Evolutionary conservation across 2,797 vertebrate genomes (phyloP).

Genomic region (Clangula hyemalis): DNA sequence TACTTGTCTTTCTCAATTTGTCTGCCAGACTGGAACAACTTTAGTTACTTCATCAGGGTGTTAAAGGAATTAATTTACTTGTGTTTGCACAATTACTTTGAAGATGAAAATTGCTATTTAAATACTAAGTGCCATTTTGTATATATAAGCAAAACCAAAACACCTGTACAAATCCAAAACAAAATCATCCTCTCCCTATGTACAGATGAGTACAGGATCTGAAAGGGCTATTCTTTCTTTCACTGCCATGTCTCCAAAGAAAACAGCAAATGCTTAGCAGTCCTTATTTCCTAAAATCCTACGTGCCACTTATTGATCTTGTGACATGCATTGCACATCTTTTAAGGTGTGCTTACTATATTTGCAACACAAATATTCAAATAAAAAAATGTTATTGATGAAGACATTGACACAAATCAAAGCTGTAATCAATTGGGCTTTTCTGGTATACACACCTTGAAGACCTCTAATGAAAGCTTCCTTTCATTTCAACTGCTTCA

Average conservation of each 20-base stretch:
- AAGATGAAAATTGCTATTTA: slow-evolving; percentile 15
- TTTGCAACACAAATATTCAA: background rate
- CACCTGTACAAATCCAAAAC: background rate
- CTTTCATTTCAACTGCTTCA: background rate
- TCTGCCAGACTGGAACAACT: background rate
- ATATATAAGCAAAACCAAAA: slow-evolving; percentile 3
- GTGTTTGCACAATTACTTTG: background rate
- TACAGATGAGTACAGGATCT: background rate
- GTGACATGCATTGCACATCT: background rate
- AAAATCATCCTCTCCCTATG: background rate
- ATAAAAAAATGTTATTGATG: background rate
- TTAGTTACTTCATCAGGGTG: background rate
- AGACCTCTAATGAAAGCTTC: background rate
- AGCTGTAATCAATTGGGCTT: background rate
- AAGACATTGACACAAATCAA: background rate
- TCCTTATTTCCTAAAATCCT: background rate
- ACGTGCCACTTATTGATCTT: background rate
- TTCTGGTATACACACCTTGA: background rate
- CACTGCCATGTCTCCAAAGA: background rate
- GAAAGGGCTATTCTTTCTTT: background rate
- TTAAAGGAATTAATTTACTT: background rate
- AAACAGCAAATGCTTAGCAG: background rate
- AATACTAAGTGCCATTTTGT: background rate
- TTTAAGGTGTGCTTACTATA: background rate
- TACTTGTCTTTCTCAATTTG: background rate